These are phyloP conservation scores for Cephalopachus bancanus DNA, from an alignment of 2,797 vertebrate species.

Conservation along the genomic window DNA sequence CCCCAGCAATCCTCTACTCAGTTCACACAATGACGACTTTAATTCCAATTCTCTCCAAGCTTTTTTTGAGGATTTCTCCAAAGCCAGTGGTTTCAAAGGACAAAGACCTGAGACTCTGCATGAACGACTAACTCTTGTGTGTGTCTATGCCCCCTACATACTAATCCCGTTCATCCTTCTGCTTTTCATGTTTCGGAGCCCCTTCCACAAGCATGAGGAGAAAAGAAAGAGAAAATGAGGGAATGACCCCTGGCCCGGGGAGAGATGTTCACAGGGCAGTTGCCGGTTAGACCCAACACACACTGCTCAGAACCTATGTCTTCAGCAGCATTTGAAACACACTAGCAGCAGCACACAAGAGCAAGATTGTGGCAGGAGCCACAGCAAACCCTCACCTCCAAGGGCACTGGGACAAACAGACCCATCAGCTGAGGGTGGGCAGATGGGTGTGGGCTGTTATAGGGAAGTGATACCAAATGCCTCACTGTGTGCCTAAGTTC, in stretches of 20 bases:
- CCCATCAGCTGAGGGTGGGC: background rate
- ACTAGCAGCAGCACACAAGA: background rate
- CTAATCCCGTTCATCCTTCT: constrained; percentile 93
- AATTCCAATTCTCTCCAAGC: constrained; percentile 91
- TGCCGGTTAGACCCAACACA: constrained; percentile 4
- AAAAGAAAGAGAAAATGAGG: constrained; percentile 90
- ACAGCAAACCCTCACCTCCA: background rate
- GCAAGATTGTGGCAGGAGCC: background rate
- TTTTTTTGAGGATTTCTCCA: constrained; percentile 94
- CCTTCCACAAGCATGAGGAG: constrained; percentile 90
- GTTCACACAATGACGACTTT: constrained; percentile 94
- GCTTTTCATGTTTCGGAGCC: constrained; percentile 93
- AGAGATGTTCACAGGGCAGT: background rate
- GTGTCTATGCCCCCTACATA: constrained; percentile 94
- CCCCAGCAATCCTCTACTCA: constrained; percentile 95
- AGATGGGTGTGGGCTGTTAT: background rate
- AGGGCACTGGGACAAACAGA: background rate
- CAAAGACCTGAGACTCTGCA: constrained; percentile 89
- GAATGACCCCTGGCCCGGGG: background rate
- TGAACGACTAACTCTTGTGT: constrained; percentile 92
- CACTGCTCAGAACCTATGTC: background rate
- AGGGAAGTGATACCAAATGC: background rate
- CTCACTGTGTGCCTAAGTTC: background rate
- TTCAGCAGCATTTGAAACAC: constrained; percentile 10
- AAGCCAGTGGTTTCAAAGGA: constrained; percentile 77